Conservation (phyloP, 2,888 invertebrate species). For the Thecocarcelia acutangulata region DNA sequence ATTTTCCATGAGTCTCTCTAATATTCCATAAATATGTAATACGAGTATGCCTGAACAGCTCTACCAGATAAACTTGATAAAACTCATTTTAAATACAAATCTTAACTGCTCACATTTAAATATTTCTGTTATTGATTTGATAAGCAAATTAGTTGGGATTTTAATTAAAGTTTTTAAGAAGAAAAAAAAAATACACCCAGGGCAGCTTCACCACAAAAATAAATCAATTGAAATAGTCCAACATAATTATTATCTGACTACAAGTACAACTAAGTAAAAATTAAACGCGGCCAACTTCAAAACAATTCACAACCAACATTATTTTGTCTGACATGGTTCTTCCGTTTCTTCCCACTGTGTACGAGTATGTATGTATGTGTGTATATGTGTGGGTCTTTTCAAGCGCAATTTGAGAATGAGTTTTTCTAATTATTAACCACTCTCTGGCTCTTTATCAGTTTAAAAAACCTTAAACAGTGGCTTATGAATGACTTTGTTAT, state of each 20-base stretch:
- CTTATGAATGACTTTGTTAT: slow-evolving; percentile 62
- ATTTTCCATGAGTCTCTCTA: too few species aligned
- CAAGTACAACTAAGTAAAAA: background rate
- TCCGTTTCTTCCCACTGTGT: slow-evolving; percentile 63
- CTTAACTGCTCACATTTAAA: too few species aligned
- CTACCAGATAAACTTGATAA: too few species aligned
- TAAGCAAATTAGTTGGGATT: slow-evolving; percentile 56
- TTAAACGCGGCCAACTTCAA: slow-evolving; percentile 51
- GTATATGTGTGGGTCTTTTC: background rate
- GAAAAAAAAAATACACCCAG: too few species aligned
- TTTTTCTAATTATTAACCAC: slow-evolving; percentile 9
- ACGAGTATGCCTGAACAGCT: too few species aligned
- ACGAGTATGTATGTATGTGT: background rate
- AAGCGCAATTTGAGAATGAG: slow-evolving; percentile 14
- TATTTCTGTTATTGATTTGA: slow-evolving; percentile 23
- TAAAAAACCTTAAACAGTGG: slow-evolving; percentile 41
- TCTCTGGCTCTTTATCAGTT: slow-evolving; percentile 22
- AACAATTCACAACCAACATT: slow-evolving; percentile 11
- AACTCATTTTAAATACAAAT: too few species aligned
- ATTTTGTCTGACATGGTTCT: slow-evolving; percentile 43
- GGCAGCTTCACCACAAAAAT: background rate
- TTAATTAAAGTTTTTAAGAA: slow-evolving; percentile 53
- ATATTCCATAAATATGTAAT: too few species aligned
- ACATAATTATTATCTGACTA: slow-evolving; percentile 43
- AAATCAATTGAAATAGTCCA: background rate